Evolutionary conservation across 2,797 vertebrate species (phyloP).

Genomic region (Hypotaenidia philippensis): DNA sequence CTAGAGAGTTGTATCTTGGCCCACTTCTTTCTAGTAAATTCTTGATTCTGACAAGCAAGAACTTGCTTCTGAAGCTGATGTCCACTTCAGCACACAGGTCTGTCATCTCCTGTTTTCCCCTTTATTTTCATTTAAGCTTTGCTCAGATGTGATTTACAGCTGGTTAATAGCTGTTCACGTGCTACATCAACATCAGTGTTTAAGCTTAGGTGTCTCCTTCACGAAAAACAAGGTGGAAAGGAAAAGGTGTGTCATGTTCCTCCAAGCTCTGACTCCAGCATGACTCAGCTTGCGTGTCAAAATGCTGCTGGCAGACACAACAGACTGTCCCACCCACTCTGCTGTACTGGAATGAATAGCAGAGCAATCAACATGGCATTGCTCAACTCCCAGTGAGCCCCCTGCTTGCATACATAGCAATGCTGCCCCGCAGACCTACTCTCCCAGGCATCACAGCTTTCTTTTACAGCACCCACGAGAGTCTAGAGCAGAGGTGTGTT

Average conservation of each 20-base stretch:
- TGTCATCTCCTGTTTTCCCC: not conserved
- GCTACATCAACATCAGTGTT: not conserved
- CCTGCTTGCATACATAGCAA: rapidly evolving
- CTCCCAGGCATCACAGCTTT: not conserved
- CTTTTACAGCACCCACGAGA: not conserved
- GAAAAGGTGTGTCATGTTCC: not conserved
- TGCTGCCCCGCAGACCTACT: not conserved
- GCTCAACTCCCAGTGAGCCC: not conserved
- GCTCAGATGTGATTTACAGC: not conserved
- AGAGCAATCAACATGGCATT: not conserved
- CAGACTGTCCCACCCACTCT: not conserved
- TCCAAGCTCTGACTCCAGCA: not conserved
- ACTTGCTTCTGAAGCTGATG: not conserved
- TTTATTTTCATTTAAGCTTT: not conserved
- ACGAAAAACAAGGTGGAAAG: not conserved
- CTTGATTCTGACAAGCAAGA: not conserved
- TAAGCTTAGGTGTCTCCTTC: not conserved
- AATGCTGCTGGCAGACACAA: not conserved
- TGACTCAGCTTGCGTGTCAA: not conserved
- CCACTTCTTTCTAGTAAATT: not conserved
- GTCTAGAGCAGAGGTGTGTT: too few relatives aligned
- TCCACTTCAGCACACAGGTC: not conserved
- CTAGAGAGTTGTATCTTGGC: not conserved
- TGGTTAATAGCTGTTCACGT: not conserved
- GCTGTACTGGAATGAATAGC: not conserved